Evolutionary conservation across 37 sponge, comb jelly and placozoan species (phyloP).

Genomic region (Cladorhizidae sp.): DNA sequence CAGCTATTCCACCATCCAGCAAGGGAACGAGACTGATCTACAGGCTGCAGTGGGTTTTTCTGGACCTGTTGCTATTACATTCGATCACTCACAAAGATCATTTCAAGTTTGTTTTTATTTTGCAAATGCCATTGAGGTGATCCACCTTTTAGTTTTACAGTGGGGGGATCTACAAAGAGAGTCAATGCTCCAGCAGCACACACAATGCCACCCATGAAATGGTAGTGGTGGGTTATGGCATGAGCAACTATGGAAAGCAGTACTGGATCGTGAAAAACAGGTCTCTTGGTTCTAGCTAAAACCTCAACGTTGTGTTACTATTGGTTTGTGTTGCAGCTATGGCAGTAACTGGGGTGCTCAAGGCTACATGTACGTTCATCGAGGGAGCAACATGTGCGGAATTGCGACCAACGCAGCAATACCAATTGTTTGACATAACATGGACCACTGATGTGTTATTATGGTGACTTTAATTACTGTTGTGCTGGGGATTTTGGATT

Average conservation of each 20-base stretch:
- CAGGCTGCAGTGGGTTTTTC: conserved; percentile 20
- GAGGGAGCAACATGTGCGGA: conserved; percentile 19
- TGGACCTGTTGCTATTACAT: conserved; percentile 44
- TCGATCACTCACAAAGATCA: conserved; percentile 31
- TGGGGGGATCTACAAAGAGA: conserved; percentile 1
- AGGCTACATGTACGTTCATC: conserved; percentile 17
- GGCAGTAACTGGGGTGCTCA: conserved; percentile 4
- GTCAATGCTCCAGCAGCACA: neutral
- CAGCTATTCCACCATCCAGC: neutral
- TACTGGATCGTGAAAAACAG: conserved; percentile 31
- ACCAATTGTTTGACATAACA: conserved; percentile 2
- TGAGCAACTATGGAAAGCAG: no score
- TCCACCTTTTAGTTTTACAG: conserved; percentile 15
- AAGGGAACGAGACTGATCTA: conserved; percentile 23
- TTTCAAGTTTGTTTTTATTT: conserved; percentile 9
- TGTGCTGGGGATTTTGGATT: no score
- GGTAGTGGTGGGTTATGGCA: conserved; percentile 31
- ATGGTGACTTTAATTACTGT: no score
- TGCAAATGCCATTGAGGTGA: neutral
- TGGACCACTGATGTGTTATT: no score
- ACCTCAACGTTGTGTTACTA: neutral
- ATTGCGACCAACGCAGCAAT: conserved; percentile 22
- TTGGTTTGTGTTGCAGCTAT: conserved; percentile 4
- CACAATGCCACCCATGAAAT: conserved; percentile 17
- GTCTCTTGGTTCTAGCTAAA: neutral